Conservation (phyloP, 2,888 invertebrate genomes). For the Nomada fabriciana region DNA sequence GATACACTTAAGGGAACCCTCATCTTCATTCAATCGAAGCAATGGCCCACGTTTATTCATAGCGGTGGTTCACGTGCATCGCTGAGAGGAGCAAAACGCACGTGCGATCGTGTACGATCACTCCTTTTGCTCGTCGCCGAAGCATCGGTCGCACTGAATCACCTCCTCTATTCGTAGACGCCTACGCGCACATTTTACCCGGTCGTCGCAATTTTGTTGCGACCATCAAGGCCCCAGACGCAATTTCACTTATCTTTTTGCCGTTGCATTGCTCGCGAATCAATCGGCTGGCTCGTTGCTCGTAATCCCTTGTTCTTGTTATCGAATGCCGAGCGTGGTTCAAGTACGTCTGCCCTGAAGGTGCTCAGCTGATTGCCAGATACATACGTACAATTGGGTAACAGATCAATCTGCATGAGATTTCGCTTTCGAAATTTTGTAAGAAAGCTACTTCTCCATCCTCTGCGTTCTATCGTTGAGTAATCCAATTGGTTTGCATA, state of each 20-base stretch:
- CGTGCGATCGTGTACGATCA: slow-evolving; percentile 29
- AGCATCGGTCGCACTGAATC: slow-evolving; percentile 43
- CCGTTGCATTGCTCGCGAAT: slow-evolving; percentile 8
- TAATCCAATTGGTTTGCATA: too few species aligned
- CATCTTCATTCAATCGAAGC: slow-evolving; percentile 14
- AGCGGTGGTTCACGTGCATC: slow-evolving; percentile 11
- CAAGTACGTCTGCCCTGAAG: too few species aligned
- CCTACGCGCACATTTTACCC: slow-evolving; percentile 29
- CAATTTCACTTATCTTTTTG: slow-evolving; percentile 6
- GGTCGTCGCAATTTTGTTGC: slow-evolving; percentile 34
- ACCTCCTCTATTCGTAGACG: slow-evolving; percentile 40
- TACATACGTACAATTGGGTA: background rate
- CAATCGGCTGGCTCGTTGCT: slow-evolving; percentile 18
- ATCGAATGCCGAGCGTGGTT: background rate
- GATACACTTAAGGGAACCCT: background rate
- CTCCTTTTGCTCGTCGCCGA: slow-evolving; percentile 22
- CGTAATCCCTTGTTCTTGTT: slow-evolving; percentile 5
- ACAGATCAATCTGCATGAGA: background rate
- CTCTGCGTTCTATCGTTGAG: too few species aligned
- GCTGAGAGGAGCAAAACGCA: slow-evolving; percentile 31
- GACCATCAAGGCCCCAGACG: slow-evolving; percentile 25
- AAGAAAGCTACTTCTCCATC: too few species aligned
- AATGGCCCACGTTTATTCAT: slow-evolving; percentile 36
- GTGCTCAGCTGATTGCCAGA: background rate
- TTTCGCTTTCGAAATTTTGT: background rate